Evolutionary conservation across 37 sponge, comb jelly and placozoan species (phyloP).

Genomic region (Hormiphora californensis): DNA sequence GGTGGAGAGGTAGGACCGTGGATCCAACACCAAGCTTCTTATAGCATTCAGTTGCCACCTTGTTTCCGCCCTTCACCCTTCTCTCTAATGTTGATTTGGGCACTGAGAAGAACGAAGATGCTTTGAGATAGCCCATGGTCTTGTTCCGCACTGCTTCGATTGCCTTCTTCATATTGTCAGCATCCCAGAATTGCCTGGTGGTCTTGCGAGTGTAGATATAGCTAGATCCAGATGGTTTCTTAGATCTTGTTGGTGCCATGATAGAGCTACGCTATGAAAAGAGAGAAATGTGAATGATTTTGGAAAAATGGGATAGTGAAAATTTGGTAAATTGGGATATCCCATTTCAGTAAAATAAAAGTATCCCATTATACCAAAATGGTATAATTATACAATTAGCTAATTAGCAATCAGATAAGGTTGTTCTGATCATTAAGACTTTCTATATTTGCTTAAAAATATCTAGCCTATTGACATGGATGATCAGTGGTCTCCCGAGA

Average conservation of each 20-base stretch:
- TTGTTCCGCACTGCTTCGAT: neutral
- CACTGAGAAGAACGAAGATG: neutral
- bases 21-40: neutral
- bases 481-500: too few species aligned
- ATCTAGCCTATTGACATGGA: too few species aligned
- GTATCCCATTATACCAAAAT: too few species aligned
- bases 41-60: neutral
- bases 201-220: neutral
- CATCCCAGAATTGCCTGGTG: neutral
- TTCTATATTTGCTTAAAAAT: too few species aligned
- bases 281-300: too few species aligned
- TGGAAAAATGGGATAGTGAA: too few species aligned
- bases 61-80: neutral
- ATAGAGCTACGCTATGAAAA: too few species aligned
- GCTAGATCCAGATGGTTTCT: neutral
- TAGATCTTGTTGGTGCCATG: neutral
- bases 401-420: too few species aligned
- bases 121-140: neutral
- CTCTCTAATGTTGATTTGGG: neutral
- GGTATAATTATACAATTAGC: too few species aligned
- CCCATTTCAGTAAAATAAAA: too few species aligned
- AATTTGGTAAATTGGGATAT: too few species aligned
- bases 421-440: too few species aligned
- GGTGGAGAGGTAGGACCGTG: neutral
- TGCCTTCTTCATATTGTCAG: neutral